These are phyloP conservation scores for Apostichopus leukothele DNA, from an alignment of 53 echinoderm and acorn worm genomes.

Conservation along the genomic window DNA sequence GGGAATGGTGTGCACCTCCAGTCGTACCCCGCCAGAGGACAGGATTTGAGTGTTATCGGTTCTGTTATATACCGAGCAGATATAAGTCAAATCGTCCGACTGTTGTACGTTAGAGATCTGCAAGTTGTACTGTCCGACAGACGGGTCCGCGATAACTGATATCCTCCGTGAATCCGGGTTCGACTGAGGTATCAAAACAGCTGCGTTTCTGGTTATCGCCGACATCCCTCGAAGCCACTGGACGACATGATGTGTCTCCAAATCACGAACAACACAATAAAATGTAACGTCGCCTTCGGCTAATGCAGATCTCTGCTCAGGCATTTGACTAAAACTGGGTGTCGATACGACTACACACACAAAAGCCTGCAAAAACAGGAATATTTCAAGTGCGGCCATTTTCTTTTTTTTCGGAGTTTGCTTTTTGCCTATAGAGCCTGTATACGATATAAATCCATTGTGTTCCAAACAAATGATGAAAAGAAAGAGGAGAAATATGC, in stretches of 20 bases:
- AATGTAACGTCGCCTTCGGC: constrained; percentile 63
- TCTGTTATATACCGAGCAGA: constrained; percentile 57
- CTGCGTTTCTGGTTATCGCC: constrained; percentile 53
- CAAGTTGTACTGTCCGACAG: constrained; percentile 73
- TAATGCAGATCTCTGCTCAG: constrained; percentile 54
- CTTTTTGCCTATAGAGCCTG: too few species aligned
- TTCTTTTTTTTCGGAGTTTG: not conserved
- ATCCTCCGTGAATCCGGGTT: constrained; percentile 15
- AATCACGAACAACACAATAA: constrained; percentile 64
- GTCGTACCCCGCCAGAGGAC: constrained; percentile 54
- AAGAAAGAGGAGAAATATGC: too few species aligned
- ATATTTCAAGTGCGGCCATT: not conserved
- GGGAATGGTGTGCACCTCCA: constrained; percentile 84
- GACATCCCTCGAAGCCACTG: constrained; percentile 63
- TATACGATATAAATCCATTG: too few species aligned
- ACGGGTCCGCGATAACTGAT: constrained; percentile 7
- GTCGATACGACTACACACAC: not conserved
- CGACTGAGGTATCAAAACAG: constrained; percentile 23
- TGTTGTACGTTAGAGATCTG: constrained; percentile 61
- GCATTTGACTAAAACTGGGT: constrained; percentile 34
- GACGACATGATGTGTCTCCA: constrained; percentile 53
- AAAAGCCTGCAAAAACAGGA: not conserved
- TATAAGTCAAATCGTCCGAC: constrained; percentile 68
- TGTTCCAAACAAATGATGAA: too few species aligned
- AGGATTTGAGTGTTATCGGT: not conserved